Base-by-base conservation (phyloP, 2,113 vertebrate species). In the Orycteropus afer region DNA sequence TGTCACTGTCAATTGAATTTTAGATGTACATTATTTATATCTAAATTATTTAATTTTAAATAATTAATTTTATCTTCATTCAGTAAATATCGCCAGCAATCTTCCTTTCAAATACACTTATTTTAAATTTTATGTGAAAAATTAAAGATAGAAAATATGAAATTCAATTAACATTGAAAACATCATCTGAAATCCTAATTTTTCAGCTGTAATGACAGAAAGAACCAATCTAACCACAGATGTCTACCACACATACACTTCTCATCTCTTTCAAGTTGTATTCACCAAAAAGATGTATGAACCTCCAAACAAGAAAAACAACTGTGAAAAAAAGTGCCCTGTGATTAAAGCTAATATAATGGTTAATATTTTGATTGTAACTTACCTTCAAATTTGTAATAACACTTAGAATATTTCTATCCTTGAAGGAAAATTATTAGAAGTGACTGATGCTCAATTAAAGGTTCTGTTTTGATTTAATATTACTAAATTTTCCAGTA, bases 301-400 rank as follows among this genome's bases (percentile, higher is more conserved):
- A 32, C 2, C 59, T 67, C n/a, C 18, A 69, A 85, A 77, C 5
- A 65, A 18, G 18, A 47, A 61, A 89, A 95, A 80, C 10, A 85
- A 86, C 17, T 29, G 61, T 42, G 27, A 77, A 10, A n/a, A 81
- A 95, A 85, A 25, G 55, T 67, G 22, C 3, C 40, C 42, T 29
- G 86, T 86, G 29, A 86, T 32, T 89, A 47, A 96, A 79, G 61
- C 84, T 67, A 89, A 57, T 5, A 20, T 25, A 90, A 83, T 55
- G 13, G 14, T 37, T 95, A 76, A 83, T 91, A 91, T 37, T 76
- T 7, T 59, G 2, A 89, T 83, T 78, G 1, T 49, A 76, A 74
- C 42, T 89, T 86, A 84, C 20, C 40, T 86, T 96, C 77, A 96
- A 92, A 51, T 77, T 63, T 84, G 29, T 85, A 78, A 77, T 90